These are phyloP conservation scores for Paraescarpia echinospica DNA, from an alignment of 1,140 invertebrate genomes.

Conservation along the genomic window DNA sequence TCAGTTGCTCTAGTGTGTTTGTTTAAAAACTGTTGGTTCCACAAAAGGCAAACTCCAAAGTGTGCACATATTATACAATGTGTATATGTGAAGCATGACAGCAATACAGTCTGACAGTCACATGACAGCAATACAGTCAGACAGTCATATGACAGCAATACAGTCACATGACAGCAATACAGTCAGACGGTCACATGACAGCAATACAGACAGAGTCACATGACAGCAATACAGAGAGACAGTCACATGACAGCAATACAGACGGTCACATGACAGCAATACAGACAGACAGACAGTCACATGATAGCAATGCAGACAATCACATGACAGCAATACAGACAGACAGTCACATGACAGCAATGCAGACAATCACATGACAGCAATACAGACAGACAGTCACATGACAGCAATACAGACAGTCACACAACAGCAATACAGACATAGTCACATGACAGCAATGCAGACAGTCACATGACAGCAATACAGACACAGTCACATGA, in stretches of 20 bases:
- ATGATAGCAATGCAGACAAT: no score
- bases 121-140: neutral
- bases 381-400: neutral
- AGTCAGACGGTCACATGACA: neutral
- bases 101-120: neutral
- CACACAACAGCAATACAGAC: neutral
- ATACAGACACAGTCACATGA: neutral
- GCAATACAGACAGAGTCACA: neutral
- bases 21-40: neutral
- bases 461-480: neutral
- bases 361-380: neutral
- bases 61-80: neutral
- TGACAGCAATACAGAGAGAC: neutral
- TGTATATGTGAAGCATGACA: neutral
- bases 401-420: neutral
- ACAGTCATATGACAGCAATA: neutral
- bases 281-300: neutral
- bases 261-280: neutral
- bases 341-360: no score
- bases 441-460: neutral
- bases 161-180: neutral
- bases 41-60: neutral
- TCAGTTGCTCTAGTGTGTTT: no score
- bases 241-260: neutral
- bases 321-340: no score